These are phyloP conservation scores for Porphyrio hochstetteri DNA, from an alignment of 2,113 vertebrate genomes.

Conservation along the genomic window DNA sequence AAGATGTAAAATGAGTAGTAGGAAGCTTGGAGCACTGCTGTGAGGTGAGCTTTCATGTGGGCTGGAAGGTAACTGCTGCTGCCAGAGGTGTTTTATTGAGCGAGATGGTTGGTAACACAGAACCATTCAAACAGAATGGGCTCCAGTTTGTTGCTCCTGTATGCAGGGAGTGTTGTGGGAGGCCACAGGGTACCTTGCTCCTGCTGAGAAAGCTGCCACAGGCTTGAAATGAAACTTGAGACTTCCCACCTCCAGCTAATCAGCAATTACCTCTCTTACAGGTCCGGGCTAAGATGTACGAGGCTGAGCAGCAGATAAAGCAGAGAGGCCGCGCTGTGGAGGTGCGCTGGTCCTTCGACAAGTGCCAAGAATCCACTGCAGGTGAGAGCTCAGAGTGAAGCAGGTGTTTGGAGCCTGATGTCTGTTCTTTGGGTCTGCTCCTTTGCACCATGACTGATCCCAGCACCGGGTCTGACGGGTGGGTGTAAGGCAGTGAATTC, in stretches of 20 bases:
- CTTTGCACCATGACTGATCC: not conserved
- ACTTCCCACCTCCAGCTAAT: not conserved
- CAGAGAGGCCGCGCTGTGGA: conserved; percentile 79
- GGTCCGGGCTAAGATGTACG: conserved; percentile 79
- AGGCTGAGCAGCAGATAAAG: conserved; percentile 82
- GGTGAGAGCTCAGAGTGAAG: conserved; percentile 17
- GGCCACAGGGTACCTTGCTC: not conserved
- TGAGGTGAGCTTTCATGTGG: not conserved
- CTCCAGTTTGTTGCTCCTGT: not conserved
- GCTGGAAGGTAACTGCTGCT: not conserved
- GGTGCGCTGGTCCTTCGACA: conserved; percentile 81
- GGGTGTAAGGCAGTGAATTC: not conserved
- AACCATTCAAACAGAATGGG: not conserved
- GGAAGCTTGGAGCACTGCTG: not conserved
- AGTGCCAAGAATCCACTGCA: conserved; percentile 81
- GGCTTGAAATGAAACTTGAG: not conserved
- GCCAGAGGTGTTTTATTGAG: not conserved
- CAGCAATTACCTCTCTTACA: conserved; percentile 9
- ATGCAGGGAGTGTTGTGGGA: not conserved
- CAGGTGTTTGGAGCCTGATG: not conserved
- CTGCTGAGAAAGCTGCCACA: not conserved
- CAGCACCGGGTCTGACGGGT: not conserved
- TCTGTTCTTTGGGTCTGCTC: not conserved
- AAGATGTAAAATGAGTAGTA: not conserved
- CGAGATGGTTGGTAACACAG: not conserved